Conservation (phyloP, 2,888 invertebrate species). For the Rhimphoctona megacephalus region DNA sequence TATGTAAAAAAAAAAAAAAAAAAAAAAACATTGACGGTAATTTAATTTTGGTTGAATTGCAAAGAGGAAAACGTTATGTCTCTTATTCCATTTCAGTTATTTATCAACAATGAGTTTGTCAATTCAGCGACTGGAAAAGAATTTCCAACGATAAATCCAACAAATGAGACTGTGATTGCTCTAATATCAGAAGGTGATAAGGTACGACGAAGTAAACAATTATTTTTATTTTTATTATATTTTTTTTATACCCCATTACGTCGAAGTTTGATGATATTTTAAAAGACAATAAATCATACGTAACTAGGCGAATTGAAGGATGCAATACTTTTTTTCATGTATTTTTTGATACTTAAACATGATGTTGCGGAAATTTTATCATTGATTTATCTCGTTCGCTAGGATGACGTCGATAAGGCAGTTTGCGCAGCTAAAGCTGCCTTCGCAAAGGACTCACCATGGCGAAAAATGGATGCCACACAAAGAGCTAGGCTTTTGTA, state of each 20-base stretch:
- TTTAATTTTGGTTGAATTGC: background rate
- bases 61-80: background rate
- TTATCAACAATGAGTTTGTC: conserved; percentile 82
- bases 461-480: conserved; percentile 87
- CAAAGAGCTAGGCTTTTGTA: conserved; percentile 84
- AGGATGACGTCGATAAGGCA: conserved; percentile 86
- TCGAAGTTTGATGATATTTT: too few relatives aligned
- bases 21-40: too few relatives aligned
- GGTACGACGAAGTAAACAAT: conserved; percentile 75
- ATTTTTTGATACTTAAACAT: background rate
- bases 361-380: background rate
- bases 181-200: conserved; percentile 86
- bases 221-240: background rate
- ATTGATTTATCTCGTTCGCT: conserved; percentile 40
- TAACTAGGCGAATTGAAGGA: background rate
- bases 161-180: conserved; percentile 85
- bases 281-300: background rate
- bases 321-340: background rate
- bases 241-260: background rate
- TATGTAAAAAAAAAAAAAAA: background rate
- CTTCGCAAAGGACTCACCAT: conserved; percentile 86
- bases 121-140: conserved; percentile 87
- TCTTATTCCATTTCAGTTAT: conserved; percentile 74
- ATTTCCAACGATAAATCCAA: conserved; percentile 87
- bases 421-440: conserved; percentile 85